Evolutionary conservation across 2,888 invertebrate species (phyloP).

Genomic region (Rhamphomyia laevipes): DNA sequence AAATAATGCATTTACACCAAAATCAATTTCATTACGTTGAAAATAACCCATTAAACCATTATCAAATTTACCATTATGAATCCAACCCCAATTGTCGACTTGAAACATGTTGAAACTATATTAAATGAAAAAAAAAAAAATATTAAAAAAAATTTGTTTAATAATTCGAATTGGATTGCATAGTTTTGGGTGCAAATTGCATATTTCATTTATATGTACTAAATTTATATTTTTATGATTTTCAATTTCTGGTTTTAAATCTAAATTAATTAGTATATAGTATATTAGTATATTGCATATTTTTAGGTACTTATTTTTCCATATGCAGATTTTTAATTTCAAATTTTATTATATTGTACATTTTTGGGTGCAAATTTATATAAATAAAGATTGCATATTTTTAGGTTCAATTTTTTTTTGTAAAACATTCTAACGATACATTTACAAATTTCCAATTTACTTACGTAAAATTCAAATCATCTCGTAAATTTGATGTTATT

Average conservation of each 20-base stretch:
- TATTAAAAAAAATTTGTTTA: not conserved
- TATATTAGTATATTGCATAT: too few relatives aligned
- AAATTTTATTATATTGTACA: too few relatives aligned
- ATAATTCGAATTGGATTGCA: too few relatives aligned
- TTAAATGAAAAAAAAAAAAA: not conserved
- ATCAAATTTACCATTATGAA: slow-evolving; percentile 45
- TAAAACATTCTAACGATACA: not conserved
- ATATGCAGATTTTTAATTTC: too few relatives aligned
- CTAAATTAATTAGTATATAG: too few relatives aligned
- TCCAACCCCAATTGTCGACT: slow-evolving; percentile 43
- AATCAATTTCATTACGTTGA: slow-evolving; percentile 43
- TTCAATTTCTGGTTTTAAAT: too few relatives aligned
- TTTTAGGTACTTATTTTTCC: too few relatives aligned
- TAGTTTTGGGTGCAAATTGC: not conserved
- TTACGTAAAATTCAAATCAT: slow-evolving; percentile 37
- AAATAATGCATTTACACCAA: slow-evolving; percentile 43
- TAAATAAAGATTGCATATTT: too few relatives aligned
- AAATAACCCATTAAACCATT: slow-evolving; percentile 45
- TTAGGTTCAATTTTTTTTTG: too few relatives aligned
- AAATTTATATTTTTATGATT: too few relatives aligned
- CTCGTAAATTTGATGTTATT: slow-evolving; percentile 28
- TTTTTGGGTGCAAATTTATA: not conserved
- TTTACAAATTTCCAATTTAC: not conserved
- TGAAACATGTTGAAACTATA: slow-evolving; percentile 33
- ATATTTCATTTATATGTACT: too few relatives aligned